Conservation (phyloP, 2,888 invertebrate genomes). For the Dolomedes plantarius region DNA sequence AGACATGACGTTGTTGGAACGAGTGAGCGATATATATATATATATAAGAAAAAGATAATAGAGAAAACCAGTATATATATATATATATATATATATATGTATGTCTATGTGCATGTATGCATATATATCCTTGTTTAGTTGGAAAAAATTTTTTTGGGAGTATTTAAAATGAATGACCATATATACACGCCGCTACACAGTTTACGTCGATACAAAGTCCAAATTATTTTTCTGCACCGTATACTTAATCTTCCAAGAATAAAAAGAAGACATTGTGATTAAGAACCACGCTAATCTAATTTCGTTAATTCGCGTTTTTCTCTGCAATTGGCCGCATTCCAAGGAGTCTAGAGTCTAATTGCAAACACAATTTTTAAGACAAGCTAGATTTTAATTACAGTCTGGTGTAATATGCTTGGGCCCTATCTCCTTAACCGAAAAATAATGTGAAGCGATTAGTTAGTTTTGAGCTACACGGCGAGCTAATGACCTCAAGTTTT, state of each 20-base stretch:
- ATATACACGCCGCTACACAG: constrained; percentile 1
- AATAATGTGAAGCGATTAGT: constrained; percentile 29
- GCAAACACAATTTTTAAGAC: constrained; percentile 58
- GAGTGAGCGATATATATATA: too few relatives aligned
- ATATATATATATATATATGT: too few relatives aligned
- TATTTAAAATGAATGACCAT: too few relatives aligned
- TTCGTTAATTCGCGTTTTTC: constrained; percentile 70
- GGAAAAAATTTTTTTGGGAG: too few relatives aligned
- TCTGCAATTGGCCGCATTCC: constrained; percentile 68
- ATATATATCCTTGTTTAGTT: too few relatives aligned
- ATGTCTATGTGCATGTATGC: too few relatives aligned
- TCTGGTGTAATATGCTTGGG: constrained; percentile 35
- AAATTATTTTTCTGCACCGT: constrained; percentile 25
- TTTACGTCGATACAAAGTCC: constrained; percentile 21
- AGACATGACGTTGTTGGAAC: too few relatives aligned
- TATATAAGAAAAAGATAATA: too few relatives aligned
- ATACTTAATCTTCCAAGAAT: constrained; percentile 54
- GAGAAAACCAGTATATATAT: too few relatives aligned
- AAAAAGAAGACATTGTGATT: constrained; percentile 66
- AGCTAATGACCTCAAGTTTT: constrained; percentile 53
- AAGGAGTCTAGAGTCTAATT: constrained; percentile 51
- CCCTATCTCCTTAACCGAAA: constrained; percentile 43
- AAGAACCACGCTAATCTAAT: constrained; percentile 64
- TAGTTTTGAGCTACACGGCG: constrained; percentile 49
- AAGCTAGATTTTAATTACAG: constrained; percentile 61